Percentiles rank a stretch among this genome's conserved stretches.
These are phyloP conservation scores for Camelus bactrianus DNA, from an alignment of 2,113 vertebrate species.

Conservation along the genomic window DNA sequence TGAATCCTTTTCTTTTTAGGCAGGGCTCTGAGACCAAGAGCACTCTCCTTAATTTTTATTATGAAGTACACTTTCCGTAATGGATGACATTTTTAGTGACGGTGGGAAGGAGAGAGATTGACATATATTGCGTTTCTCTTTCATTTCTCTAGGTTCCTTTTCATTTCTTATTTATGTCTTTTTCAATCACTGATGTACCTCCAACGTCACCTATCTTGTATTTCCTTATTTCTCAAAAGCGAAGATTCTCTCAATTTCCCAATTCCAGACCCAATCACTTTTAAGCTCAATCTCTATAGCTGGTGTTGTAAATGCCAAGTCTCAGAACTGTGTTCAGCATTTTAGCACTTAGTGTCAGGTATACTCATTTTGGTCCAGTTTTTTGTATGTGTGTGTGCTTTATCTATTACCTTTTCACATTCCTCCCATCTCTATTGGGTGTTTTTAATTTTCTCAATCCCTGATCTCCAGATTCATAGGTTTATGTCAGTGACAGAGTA, in stretches of 20 bases:
- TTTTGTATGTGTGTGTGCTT: not conserved
- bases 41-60: not conserved
- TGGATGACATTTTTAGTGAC: not conserved
- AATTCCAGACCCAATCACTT: not conserved
- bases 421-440: not conserved
- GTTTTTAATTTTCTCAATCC: not conserved
- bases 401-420: not conserved
- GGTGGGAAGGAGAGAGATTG: no score
- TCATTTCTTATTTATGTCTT: not conserved
- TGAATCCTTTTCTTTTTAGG: not conserved
- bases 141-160: not conserved
- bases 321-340: not conserved
- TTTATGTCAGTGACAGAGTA: not conserved
- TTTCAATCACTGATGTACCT: not conserved
- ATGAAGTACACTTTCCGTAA: not conserved
- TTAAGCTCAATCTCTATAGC: not conserved
- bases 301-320: not conserved
- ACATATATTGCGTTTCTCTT: not conserved
- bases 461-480: not conserved
- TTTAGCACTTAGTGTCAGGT: not conserved
- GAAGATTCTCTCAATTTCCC: not conserved
- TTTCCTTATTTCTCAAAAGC: not conserved
- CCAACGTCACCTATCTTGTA: not conserved
- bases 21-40: not conserved
- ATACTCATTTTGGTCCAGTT: not conserved